Evolutionary conservation across 2,797 vertebrate genomes (phyloP).

Genomic region (Lagodon rhomboides): DNA sequence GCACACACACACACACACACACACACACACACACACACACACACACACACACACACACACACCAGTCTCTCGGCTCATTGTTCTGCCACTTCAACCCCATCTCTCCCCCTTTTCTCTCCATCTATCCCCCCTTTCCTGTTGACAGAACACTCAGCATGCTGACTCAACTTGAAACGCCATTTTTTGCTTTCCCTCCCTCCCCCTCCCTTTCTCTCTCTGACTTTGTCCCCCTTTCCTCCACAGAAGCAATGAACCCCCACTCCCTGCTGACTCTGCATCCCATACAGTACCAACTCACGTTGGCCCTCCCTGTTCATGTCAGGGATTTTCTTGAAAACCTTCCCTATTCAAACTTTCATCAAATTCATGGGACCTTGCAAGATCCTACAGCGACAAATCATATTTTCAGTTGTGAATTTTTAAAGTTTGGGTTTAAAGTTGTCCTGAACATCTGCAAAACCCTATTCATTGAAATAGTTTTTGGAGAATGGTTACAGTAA

Average conservation of each 20-base stretch:
- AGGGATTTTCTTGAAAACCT: too few relatives aligned
- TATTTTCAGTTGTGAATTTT: too few relatives aligned
- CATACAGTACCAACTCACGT: too few relatives aligned
- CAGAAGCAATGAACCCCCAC: constrained; percentile 44
- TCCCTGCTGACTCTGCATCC: constrained; percentile 50
- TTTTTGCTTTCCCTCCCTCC: constrained; percentile 18
- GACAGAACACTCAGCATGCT: constrained; percentile 45
- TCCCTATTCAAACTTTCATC: too few relatives aligned
- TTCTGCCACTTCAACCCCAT: constrained; percentile 32
- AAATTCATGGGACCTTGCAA: too few relatives aligned
- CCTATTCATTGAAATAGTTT: too few relatives aligned
- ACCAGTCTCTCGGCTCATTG: constrained; percentile 41
- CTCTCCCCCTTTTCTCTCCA: constrained; percentile 20
- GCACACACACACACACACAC: background rate
- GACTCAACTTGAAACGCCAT: constrained; percentile 44
- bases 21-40: constrained; percentile 4
- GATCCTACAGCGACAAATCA: too few relatives aligned
- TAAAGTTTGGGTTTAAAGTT: too few relatives aligned
- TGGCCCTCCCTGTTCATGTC: too few relatives aligned
- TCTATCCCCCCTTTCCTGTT: constrained; percentile 50
- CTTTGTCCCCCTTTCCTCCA: constrained; percentile 34
- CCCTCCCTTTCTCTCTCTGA: constrained; percentile 2
- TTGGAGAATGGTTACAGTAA: too few relatives aligned
- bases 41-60: background rate
- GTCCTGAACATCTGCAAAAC: too few relatives aligned